Evolutionary conservation across 2,797 vertebrate species (phyloP), one percentile per base, ranked within the genome.

Genomic region (Tolypeutes matacus): DNA sequence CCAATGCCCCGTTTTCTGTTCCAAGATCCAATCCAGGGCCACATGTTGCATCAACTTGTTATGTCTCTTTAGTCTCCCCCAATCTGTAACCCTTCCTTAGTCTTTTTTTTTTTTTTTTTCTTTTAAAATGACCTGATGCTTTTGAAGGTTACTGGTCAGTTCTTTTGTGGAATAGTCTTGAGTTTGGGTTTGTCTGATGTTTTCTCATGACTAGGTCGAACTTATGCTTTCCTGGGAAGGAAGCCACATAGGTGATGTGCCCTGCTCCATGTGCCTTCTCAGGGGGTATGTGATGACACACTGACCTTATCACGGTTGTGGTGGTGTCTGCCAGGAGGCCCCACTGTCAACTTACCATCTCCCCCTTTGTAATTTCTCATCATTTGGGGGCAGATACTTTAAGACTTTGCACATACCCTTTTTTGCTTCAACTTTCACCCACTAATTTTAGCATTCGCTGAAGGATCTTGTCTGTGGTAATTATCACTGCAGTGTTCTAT

Each of bases 321-420:
- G 56, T 42, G 42, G 17, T 42, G 8, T 49, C 39, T 76, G 21
- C 58, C 51, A 15, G 84, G 56, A 56, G 36, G 78, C 36, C 14
- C 42, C 36, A 58, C 29, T 9, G 2, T 53, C 18, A 82, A 34
- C 11, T 34, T 67, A 81, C 9, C 25, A 12, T 64, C 84, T 64
- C 62, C 60, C 65, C 56, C 65, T 87, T 84, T 67, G 17, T 65
- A 92, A 85, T 56, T 75, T 34, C 69, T 94, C n/a, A 2, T 5
- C 64, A 9, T 34, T 86, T 60, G 65, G 10, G 8, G 21, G 6
- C 27, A 86, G 46, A 23, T n/a, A 21, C 53, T 77, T 58, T 39
- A 69, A 72, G 64, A 42, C 27, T 2, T 1, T 2, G 4, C 20
- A 56, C 20, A 18, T 42, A 5, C 31, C 31, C 73, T 25, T 15